Conservation (phyloP, 2,888 invertebrate species). For the Pristionchus entomophagus region DNA sequence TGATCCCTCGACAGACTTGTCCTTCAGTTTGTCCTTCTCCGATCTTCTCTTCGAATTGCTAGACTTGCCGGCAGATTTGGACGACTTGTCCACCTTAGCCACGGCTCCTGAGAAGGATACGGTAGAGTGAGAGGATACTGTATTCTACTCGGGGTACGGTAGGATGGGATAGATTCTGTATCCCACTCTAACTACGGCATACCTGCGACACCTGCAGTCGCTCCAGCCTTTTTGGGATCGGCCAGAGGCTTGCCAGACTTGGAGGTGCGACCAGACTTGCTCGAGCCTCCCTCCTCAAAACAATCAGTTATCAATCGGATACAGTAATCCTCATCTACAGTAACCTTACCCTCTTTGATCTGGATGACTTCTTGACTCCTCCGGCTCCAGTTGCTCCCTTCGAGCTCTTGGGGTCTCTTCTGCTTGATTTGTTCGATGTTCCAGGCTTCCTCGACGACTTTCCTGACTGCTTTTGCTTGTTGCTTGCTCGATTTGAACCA, state of each 20-base stretch:
- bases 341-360: too few relatives aligned
- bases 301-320: too few relatives aligned
- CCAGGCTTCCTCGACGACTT: slow-evolving; percentile 3
- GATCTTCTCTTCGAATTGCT: slow-evolving; percentile 17
- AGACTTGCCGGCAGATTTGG: slow-evolving; percentile 2
- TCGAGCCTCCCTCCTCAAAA: too few relatives aligned
- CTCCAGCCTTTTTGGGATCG: neutral
- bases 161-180: neutral
- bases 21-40: neutral
- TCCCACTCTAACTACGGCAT: neutral
- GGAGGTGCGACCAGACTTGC: too few relatives aligned
- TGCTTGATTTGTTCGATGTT: too few relatives aligned
- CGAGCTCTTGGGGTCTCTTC: too few relatives aligned
- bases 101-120: neutral
- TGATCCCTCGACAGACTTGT: neutral
- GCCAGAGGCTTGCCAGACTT: neutral
- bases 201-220: neutral
- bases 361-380: too few relatives aligned
- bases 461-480: slow-evolving; percentile 29
- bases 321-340: too few relatives aligned
- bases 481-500: slow-evolving; percentile 25
- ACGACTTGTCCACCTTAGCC: neutral
- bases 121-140: neutral
- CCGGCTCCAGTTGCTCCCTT: too few relatives aligned
- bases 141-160: neutral